Evolutionary conservation across 2,797 vertebrate genomes (phyloP).

Genomic region (Acropternis orthonyx): DNA sequence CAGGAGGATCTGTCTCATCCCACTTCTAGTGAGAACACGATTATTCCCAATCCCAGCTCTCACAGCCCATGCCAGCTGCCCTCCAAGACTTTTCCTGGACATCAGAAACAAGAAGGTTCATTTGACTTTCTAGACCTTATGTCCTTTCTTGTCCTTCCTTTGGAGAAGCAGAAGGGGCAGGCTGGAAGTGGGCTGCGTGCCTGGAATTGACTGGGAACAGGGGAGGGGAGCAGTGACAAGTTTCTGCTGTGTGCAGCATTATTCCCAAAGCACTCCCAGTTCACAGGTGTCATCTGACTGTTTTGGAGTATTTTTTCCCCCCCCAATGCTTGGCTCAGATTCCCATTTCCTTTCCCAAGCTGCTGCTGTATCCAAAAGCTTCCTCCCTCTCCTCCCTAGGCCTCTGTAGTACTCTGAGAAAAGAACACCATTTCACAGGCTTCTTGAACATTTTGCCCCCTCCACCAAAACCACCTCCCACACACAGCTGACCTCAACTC

Average conservation of each 20-base stretch:
- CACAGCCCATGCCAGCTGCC: neutral
- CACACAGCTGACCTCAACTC: neutral
- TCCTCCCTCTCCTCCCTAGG: neutral
- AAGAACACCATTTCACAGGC: neutral
- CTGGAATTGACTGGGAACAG: neutral
- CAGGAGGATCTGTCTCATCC: neutral
- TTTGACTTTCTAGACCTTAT: neutral
- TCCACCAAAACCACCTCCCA: neutral
- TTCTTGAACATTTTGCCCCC: neutral
- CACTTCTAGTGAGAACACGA: neutral
- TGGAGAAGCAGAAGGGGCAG: neutral
- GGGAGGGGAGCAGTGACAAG: neutral
- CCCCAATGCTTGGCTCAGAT: neutral
- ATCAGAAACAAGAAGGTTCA: neutral
- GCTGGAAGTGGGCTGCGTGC: neutral
- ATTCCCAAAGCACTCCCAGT: neutral
- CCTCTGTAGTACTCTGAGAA: neutral
- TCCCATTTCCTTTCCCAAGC: neutral
- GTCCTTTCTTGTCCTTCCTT: neutral
- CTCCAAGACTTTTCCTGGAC: neutral
- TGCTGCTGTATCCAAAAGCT: neutral
- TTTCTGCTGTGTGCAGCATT: neutral
- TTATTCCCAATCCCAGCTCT: neutral
- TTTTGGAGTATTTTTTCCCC: fast-evolving
- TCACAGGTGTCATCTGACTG: neutral